Conservation (phyloP, 2,888 invertebrate genomes). For the Agonopterix heracliana region DNA sequence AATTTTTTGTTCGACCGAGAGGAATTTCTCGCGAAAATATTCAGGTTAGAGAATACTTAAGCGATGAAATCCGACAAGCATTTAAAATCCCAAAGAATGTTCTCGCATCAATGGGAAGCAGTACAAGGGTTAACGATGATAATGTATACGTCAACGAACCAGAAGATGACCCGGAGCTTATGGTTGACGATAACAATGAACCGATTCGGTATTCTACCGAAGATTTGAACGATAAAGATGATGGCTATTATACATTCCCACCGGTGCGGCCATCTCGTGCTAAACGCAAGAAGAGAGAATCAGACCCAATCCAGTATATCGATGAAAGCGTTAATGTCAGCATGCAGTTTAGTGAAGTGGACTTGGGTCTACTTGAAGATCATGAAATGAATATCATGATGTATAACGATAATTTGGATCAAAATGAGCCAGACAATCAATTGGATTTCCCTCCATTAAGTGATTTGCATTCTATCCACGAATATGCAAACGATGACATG, state of each 20-base stretch:
- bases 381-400: slow-evolving; percentile 56
- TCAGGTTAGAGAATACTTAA: slow-evolving; percentile 85
- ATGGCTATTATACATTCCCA: slow-evolving; percentile 72
- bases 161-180: slow-evolving; percentile 56
- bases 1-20: slow-evolving; percentile 89
- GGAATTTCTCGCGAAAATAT: slow-evolving; percentile 90
- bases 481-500: slow-evolving; percentile 68
- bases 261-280: slow-evolving; percentile 76
- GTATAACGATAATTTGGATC: slow-evolving; percentile 34
- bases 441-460: slow-evolving; percentile 42
- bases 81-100: slow-evolving; percentile 82
- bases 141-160: slow-evolving; percentile 54
- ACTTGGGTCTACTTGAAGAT: slow-evolving; percentile 65
- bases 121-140: slow-evolving; percentile 42
- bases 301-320: slow-evolving; percentile 55
- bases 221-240: slow-evolving; percentile 66
- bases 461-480: slow-evolving; percentile 61
- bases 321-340: slow-evolving; percentile 61
- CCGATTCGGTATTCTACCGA: slow-evolving; percentile 54
- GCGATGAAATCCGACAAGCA: slow-evolving; percentile 87
- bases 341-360: slow-evolving; percentile 66
- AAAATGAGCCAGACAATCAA: slow-evolving; percentile 40
- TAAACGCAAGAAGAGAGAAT: slow-evolving; percentile 68
- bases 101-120: slow-evolving; percentile 77
- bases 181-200: slow-evolving; percentile 53